Percentiles rank a stretch among this genome's conserved stretches.
These are phyloP conservation scores for Australoheros scitulus DNA, from an alignment of 2,113 vertebrate species.

Conservation along the genomic window DNA sequence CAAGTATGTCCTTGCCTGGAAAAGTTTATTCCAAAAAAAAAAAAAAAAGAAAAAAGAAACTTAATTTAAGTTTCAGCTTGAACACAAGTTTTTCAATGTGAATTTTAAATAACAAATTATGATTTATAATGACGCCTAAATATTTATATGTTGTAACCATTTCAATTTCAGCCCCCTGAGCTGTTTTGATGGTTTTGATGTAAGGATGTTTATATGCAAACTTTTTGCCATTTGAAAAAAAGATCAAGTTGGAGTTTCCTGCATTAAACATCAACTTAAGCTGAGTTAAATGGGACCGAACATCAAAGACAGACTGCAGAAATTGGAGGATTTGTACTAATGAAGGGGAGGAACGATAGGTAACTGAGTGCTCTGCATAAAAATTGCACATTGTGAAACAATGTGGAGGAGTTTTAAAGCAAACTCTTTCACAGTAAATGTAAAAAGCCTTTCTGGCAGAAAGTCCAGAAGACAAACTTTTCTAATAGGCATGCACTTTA, in stretches of 20 bases:
- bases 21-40: not conserved
- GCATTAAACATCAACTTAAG: not conserved
- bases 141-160: not conserved
- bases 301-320: not conserved
- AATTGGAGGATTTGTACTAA: not conserved
- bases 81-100: constrained; percentile 6
- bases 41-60: not conserved
- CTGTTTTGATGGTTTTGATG: not conserved
- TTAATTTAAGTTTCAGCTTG: constrained; percentile 2
- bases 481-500: not conserved
- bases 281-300: not conserved
- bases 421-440: not conserved
- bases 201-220: not conserved
- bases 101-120: constrained; percentile 1
- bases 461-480: not conserved
- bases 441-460: not conserved
- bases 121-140: not conserved
- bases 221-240: not conserved
- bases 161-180: not conserved
- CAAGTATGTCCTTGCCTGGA: not conserved
- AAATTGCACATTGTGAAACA: not conserved
- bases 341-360: not conserved
- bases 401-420: not conserved
- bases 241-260: not conserved
- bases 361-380: not conserved